These are phyloP conservation scores for Thamnaconus septentrionalis DNA, from an alignment of 2,113 vertebrate species.

Conservation along the genomic window DNA sequence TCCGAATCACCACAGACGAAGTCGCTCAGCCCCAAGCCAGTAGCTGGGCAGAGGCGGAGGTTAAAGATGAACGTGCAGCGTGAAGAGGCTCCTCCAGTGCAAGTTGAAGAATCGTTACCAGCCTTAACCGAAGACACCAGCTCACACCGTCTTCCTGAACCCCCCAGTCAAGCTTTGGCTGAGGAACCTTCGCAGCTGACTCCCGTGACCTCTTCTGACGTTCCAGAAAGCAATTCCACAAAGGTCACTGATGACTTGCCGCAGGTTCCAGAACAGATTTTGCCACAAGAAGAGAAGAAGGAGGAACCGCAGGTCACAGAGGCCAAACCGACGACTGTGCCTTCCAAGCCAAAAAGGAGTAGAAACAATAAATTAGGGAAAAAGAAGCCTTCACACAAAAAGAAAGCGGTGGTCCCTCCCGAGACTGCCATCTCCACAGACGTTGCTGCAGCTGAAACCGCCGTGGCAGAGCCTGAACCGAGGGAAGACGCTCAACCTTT, in stretches of 20 bases:
- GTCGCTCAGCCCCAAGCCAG: constrained; percentile 54
- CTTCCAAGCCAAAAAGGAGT: constrained; percentile 62
- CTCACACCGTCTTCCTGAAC: constrained; percentile 49
- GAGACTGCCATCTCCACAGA: constrained; percentile 36
- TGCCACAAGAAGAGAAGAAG: constrained; percentile 27
- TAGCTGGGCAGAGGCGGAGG: constrained; percentile 56
- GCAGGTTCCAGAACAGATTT: constrained; percentile 36
- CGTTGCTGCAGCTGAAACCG: constrained; percentile 31
- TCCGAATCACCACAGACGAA: constrained; percentile 54
- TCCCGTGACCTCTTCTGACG: constrained; percentile 23
- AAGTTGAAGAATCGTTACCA: constrained; percentile 42
- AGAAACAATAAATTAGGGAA: constrained; percentile 58
- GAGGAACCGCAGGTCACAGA: constrained; percentile 51
- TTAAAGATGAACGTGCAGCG: constrained; percentile 36
- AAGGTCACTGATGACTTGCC: constrained; percentile 17
- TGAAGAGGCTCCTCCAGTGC: constrained; percentile 29
- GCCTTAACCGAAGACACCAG: constrained; percentile 42
- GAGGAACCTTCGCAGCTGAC: constrained; percentile 22
- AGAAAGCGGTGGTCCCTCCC: constrained; percentile 30
- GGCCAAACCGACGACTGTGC: constrained; percentile 52
- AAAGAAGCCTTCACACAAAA: constrained; percentile 53
- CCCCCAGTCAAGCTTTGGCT: constrained; percentile 20
- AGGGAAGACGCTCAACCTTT: constrained; percentile 34
- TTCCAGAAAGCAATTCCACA: constrained; percentile 19
- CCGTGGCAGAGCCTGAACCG: constrained; percentile 22